A percentile compares a stretch with the other conserved stretches of the same genome.
phyloP scores from a whole-genome alignment of 2,888 invertebrate genomes.

The Mamestra brassicae region DNA sequence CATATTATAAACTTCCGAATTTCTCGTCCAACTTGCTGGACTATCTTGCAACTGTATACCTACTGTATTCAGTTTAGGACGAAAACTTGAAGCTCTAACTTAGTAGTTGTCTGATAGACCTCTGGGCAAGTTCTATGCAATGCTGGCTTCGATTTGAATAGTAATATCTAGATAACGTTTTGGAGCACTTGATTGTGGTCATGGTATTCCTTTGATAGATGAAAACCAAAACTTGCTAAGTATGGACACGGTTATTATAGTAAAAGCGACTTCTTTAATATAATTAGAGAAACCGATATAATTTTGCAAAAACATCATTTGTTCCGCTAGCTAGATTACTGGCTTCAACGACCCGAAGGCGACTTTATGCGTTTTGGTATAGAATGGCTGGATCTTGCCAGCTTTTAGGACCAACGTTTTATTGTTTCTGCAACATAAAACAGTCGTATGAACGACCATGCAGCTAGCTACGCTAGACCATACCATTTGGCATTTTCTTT shows the following conservation, averaged over 20 bases:
- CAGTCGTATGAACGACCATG: conserved; percentile 4
- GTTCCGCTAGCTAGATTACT: conserved; percentile 8
- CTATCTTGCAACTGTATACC: neutral
- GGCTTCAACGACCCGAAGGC: neutral
- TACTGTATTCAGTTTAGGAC: neutral
- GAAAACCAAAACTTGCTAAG: neutral
- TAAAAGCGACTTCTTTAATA: neutral
- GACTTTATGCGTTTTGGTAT: neutral
- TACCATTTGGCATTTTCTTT: neutral
- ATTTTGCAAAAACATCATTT: conserved; percentile 1
- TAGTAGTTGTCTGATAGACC: neutral
- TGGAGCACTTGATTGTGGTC: too few relatives aligned
- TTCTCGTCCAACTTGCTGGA: conserved; percentile 1
- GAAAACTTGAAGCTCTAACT: neutral
- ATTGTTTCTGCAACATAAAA: conserved; percentile 35
- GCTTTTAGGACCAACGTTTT: conserved; percentile 3
- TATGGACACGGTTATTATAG: neutral
- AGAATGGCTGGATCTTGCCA: conserved; percentile 15
- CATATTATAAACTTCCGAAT: conserved; percentile 40
- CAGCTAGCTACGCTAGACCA: neutral
- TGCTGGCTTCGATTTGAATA: neutral
- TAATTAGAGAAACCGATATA: neutral
- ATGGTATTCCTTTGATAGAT: neutral
- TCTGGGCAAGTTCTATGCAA: neutral
- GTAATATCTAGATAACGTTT: neutral